Evolutionary conservation across 2,888 invertebrate genomes (phyloP).

Genomic region (Gnatocerus cornutus): DNA sequence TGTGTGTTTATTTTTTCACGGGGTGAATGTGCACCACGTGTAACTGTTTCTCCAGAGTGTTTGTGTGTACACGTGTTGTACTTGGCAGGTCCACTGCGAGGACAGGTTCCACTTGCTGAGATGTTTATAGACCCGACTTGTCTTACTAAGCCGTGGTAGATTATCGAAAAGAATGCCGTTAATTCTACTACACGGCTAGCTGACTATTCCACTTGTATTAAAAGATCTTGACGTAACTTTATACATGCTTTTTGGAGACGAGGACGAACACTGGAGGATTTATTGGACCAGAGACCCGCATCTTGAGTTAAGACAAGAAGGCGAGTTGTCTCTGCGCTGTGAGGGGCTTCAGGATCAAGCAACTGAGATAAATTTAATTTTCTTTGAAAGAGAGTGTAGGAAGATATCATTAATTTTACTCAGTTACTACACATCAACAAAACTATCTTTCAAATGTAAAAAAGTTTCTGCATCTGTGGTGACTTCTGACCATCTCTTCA

Average conservation of each 20-base stretch:
- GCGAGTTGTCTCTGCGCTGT: neutral
- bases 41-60: slow-evolving; percentile 47
- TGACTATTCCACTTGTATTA: slow-evolving; percentile 21
- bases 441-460: too few species aligned
- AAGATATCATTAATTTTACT: too few species aligned
- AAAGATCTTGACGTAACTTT: slow-evolving; percentile 16
- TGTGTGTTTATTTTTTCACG: slow-evolving; percentile 48
- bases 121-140: slow-evolving; percentile 50
- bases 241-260: slow-evolving; percentile 13
- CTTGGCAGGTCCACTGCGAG: slow-evolving; percentile 49
- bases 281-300: neutral
- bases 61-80: slow-evolving; percentile 47
- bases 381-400: too few species aligned
- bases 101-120: slow-evolving; percentile 52
- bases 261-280: slow-evolving; percentile 1
- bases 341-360: neutral
- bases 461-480: too few species aligned
- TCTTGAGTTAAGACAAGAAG: neutral
- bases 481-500: too few species aligned
- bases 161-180: slow-evolving; percentile 49
- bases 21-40: slow-evolving; percentile 51
- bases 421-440: too few species aligned
- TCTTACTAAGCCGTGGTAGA: slow-evolving; percentile 46
- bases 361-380: too few species aligned
- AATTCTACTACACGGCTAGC: slow-evolving; percentile 40